phyloP scores from a whole-genome alignment of 2,888 invertebrate genomes.

The Ophion ellenae region DNA sequence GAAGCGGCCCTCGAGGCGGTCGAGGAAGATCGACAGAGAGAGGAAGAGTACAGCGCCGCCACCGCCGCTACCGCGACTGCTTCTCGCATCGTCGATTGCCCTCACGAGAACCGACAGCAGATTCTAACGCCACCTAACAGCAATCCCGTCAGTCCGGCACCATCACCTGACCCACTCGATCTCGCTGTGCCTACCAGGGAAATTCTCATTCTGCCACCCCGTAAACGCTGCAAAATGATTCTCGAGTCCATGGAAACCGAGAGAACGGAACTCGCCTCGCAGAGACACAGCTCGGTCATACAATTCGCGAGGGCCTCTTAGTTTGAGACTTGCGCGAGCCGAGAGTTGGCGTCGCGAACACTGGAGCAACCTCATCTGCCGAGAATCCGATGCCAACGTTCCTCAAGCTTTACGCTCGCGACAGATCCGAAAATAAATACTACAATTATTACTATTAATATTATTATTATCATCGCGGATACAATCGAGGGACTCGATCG shows the following conservation, averaged over 20 bases:
- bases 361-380: no score
- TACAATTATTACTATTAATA: slow-evolving; percentile 10
- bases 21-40: slow-evolving; percentile 82
- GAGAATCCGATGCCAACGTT: not conserved
- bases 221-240: slow-evolving; percentile 92
- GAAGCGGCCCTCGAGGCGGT: slow-evolving; percentile 87
- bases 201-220: slow-evolving; percentile 89
- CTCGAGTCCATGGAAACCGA: slow-evolving; percentile 87
- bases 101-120: slow-evolving; percentile 73
- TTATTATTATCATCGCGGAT: not conserved
- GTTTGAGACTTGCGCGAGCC: not conserved
- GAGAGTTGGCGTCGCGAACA: no score
- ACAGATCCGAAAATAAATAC: slow-evolving; percentile 15
- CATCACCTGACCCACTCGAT: slow-evolving; percentile 86
- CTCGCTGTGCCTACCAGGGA: slow-evolving; percentile 85
- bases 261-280: slow-evolving; percentile 78
- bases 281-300: slow-evolving; percentile 90
- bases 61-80: slow-evolving; percentile 1
- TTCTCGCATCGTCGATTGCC: not conserved
- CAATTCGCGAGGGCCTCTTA: slow-evolving; percentile 91
- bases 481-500: not conserved
- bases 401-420: slow-evolving; percentile 28
- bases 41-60: slow-evolving; percentile 47
- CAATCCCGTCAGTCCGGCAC: slow-evolving; percentile 85
- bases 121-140: slow-evolving; percentile 86